Base-by-base conservation (phyloP, 2,113 vertebrate species). In the Campylomormyrus tamandua region DNA sequence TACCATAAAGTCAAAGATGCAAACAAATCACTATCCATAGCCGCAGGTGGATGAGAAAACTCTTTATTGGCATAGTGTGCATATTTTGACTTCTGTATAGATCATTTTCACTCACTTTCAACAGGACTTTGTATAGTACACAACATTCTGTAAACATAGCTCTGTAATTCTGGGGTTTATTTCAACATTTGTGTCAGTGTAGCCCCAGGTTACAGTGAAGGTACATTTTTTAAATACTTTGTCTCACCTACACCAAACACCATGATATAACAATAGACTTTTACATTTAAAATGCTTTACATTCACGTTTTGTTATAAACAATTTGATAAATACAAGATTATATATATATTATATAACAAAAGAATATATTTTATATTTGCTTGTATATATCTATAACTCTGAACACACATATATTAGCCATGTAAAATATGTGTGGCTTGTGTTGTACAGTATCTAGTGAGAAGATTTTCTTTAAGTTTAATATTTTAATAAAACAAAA, bases 301-400 rank as follows among this genome's bases (percentile, higher is more conserved):
- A 96, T 96, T 95, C 95, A 96, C 95, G 91, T 93, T 94, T 94
- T 94, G 91, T 95, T 96, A 96, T 96, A 96, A 96, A 96, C 95
- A 93, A 93, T 94, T 95, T 95, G 96, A 96, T 96, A 96, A 96
- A 96, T 96, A 95, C 93, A 96, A 95, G 94, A 95, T 95, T 96
- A 95, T 92, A 95, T 96, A 42, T 42, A 95, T 94, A 91, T 35
- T 84, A 84, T 84, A 48, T 48, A 96, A 95, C 94, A 96, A 96
- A 96, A 96, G 95, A 95, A 96, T 96, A 96, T 90, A 85, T 86
- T 90, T 62, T 70, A 66, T 90, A 87, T 95, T 95, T 95, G 93
- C 92, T 89, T 94, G 93, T 94, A 94, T 93, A 93, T 93, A 88
- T 91, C 88, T 50, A 93, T 94, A 91, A 77, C 70, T 93, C 89